Evolutionary conservation across 2,888 invertebrate genomes (phyloP), one percentile per base, ranked within the genome.

Genomic region (Tachina lurida): DNA sequence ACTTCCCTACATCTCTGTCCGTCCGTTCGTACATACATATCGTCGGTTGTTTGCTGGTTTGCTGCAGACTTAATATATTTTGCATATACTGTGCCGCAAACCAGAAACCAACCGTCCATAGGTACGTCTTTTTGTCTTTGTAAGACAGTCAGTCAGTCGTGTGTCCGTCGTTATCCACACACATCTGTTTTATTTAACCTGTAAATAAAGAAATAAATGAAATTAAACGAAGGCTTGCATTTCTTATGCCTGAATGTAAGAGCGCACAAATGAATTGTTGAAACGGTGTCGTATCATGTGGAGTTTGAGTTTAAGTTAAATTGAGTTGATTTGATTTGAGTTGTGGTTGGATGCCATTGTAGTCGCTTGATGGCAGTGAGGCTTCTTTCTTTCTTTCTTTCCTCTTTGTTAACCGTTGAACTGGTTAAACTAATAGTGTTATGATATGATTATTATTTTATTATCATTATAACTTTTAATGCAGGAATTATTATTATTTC

Each of bases 361-460:
- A 8, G 17, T 45, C 13, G 45, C 56, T 31, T 54, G 43, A 52
- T 56, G 31, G 52, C 22, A 10, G 43, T 7, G 31, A 74, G 70
- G 63, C 70, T 60, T 47, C 60, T 74, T 67, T 79, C 12, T 73
- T 39, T 68, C 31, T 49, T 67, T n/a, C 15, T 9, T 31, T n/a
- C 62, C 4, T 78, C 52, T 87, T 77, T 89, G 88, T 87, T 87
- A 87, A 65, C 71, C 62, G 80, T 79, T 88, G 89, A 89, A 89
- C 90, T 90, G 90, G 87, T 87, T 88, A 87, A 84, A 87, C 87
- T 87, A 87, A 88, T 87, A 87, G 86, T 82, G 88, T 87, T 87
- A 90, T 91, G 91, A 91, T 91, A 90, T 90, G 91, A 91, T 91
- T 91, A 91, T 91, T 79, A 86, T 86, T 86, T 86, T 83, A 86